Percentiles rank a stretch among this genome's conserved stretches.
phyloP scores from a whole-genome alignment of 2,888 invertebrate species.

The Tipula unca region DNA sequence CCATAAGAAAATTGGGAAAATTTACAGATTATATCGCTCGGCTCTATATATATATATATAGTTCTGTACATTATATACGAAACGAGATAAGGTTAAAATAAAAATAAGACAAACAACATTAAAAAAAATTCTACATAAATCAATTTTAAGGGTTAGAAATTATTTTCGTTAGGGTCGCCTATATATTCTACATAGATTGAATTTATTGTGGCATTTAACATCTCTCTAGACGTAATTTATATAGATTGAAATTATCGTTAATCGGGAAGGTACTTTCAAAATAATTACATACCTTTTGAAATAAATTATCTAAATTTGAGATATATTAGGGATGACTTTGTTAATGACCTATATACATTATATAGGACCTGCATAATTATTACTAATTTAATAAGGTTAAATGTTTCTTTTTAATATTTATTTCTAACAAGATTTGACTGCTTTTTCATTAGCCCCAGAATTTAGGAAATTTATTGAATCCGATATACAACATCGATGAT shows the following conservation, averaged over 20 bases:
- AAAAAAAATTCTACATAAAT: background rate
- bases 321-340: background rate
- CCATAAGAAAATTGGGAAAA: background rate
- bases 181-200: background rate
- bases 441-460: too few species aligned
- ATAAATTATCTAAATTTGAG: background rate
- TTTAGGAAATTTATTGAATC: too few species aligned
- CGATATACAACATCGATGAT: too few species aligned
- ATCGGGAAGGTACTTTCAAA: background rate
- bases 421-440: too few species aligned
- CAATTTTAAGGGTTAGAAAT: constrained; percentile 8
- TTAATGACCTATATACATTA: background rate
- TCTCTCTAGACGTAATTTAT: background rate
- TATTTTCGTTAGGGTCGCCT: background rate
- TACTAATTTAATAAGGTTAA: background rate
- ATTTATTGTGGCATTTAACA: constrained; percentile 8
- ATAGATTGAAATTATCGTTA: background rate
- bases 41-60: background rate
- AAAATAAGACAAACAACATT: background rate
- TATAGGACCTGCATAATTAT: background rate
- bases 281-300: background rate
- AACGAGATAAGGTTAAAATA: background rate
- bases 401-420: too few species aligned
- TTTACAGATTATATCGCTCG: background rate
- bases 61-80: background rate